These are phyloP conservation scores for Prunella fulvescens DNA, from an alignment of 2,113 vertebrate species.

Conservation along the genomic window DNA sequence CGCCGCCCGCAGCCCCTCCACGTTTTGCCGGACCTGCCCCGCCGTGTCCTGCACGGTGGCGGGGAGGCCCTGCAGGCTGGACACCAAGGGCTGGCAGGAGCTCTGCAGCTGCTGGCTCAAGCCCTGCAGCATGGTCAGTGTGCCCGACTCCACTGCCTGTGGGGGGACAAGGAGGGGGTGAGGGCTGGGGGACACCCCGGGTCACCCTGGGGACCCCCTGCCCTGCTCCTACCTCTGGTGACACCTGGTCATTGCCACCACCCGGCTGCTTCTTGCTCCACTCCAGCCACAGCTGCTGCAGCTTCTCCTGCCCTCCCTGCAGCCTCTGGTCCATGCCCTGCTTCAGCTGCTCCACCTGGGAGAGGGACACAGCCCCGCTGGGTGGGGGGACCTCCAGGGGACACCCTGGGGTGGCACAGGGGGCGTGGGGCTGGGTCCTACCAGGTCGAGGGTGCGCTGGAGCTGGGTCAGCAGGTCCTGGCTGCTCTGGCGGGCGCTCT, in stretches of 20 bases:
- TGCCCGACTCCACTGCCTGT: conserved; percentile 14
- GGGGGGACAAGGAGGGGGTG: background rate
- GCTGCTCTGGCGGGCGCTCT: conserved; percentile 70
- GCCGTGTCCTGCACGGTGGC: conserved; percentile 78
- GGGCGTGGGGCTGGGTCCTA: background rate
- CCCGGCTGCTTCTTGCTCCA: conserved; percentile 71
- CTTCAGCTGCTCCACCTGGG: conserved; percentile 68
- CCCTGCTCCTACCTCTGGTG: background rate
- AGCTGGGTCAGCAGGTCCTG: conserved; percentile 79
- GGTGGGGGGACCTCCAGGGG: fast-evolving
- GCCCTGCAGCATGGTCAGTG: conserved; percentile 72
- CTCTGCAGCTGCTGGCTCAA: conserved; percentile 77
- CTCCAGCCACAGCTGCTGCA: conserved; percentile 80
- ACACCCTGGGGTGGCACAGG: fast-evolving
- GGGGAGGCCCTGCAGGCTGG: conserved; percentile 83
- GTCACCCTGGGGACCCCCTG: fast-evolving
- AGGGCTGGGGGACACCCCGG: fast-evolving
- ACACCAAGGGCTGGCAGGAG: conserved; percentile 75
- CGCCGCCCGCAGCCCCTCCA: conserved; percentile 75
- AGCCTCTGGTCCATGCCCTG: conserved; percentile 62
- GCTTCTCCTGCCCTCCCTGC: conserved; percentile 75
- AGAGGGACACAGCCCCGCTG: background rate
- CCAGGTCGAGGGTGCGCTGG: conserved; percentile 83
- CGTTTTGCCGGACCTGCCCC: conserved; percentile 66
- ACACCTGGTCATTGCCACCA: background rate